Conservation (phyloP, 1,140 invertebrate genomes). For the Diabrotica undecimpunctata region DNA sequence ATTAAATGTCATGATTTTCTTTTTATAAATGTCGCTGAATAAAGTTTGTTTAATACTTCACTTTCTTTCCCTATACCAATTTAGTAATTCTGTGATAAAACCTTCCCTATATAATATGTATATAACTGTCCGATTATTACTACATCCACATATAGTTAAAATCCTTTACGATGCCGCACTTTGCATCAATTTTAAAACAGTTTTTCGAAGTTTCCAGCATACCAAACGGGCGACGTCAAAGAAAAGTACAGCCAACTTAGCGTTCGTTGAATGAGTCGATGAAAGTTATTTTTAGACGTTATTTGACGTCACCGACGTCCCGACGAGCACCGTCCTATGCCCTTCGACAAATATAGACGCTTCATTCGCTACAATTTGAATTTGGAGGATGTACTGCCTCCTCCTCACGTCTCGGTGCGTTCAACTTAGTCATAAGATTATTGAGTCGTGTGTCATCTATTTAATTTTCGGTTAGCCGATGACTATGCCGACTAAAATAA, state of each 20-base stretch:
- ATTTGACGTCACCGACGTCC: background rate
- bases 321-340: constrained; percentile 1
- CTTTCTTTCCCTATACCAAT: no score
- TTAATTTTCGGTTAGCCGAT: no score
- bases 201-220: constrained; percentile 4
- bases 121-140: no score
- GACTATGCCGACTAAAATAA: no score
- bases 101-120: no score
- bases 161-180: no score
- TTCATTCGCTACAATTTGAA: background rate
- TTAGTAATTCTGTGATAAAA: no score
- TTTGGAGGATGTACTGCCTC: background rate
- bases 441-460: background rate
- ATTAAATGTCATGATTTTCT: no score
- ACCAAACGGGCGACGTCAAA: background rate
- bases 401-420: background rate
- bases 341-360: constrained; percentile 1
- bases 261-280: background rate
- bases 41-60: no score
- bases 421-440: constrained; percentile 3
- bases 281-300: background rate
- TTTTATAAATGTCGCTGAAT: no score
- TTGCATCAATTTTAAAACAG: background rate
- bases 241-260: background rate
- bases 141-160: no score